These are phyloP conservation scores for Paralinhomoeus sp. DNA, from an alignment of 2,888 invertebrate genomes.

Conservation along the genomic window DNA sequence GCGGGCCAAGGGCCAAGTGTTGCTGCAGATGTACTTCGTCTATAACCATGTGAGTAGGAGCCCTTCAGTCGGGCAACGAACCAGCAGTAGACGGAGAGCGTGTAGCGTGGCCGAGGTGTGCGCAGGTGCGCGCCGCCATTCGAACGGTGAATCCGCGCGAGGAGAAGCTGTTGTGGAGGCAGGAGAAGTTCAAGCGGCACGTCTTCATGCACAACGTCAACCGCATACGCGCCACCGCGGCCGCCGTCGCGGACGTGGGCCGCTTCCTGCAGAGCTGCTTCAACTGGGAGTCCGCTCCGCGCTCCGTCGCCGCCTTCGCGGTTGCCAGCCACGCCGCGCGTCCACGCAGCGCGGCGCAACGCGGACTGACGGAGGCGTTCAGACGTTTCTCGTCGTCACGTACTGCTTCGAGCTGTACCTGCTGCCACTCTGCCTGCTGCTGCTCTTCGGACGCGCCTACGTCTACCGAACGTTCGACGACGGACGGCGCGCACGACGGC, in stretches of 20 bases:
- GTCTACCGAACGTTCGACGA: not conserved
- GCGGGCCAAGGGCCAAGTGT: conserved; percentile 77
- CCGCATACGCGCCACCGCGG: conserved; percentile 63
- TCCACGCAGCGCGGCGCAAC: too few relatives aligned
- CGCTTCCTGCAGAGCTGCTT: conserved; percentile 83
- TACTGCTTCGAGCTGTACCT: conserved; percentile 90
- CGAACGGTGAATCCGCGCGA: conserved; percentile 81
- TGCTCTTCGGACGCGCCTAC: conserved; percentile 49
- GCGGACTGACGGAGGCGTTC: conserved; percentile 10
- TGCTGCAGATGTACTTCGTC: conserved; percentile 65
- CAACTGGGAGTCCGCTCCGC: conserved; percentile 75
- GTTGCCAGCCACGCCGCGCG: too few relatives aligned
- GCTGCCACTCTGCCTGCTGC: conserved; percentile 54
- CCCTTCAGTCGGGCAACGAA: too few relatives aligned
- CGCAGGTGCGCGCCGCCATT: conserved; percentile 56
- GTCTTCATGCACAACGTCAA: conserved; percentile 78
- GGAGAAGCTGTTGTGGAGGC: conserved; percentile 76
- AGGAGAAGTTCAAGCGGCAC: conserved; percentile 80
- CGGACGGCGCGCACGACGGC: too few relatives aligned
- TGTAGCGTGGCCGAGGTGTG: too few relatives aligned
- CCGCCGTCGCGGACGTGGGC: conserved; percentile 64
- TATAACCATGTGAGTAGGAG: conserved; percentile 59
- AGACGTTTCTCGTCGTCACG: conserved; percentile 59
- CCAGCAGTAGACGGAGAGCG: too few relatives aligned
- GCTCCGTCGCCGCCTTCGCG: conserved; percentile 58